Base-by-base conservation (phyloP, 2,888 invertebrate genomes). In the Trypoxylon attenuatum region DNA sequence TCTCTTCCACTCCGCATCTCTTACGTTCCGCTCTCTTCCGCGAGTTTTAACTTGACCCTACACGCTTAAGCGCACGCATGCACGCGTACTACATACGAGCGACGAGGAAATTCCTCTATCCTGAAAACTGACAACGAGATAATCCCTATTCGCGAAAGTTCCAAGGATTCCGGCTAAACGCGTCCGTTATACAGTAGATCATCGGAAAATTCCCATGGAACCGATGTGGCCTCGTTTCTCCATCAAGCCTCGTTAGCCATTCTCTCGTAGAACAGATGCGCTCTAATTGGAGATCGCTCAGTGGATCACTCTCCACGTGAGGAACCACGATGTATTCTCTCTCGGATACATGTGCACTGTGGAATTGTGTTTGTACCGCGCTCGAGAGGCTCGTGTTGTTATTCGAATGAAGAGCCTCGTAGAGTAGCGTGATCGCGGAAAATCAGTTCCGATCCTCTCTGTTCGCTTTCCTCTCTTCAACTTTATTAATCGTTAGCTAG, bases 181-280 rank as follows among this genome's bases (percentile, higher is more conserved):
- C 51, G 55, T 27, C 43, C 33, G 43, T 45, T 68, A n/a, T n/a
- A n/a, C n/a, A n/a, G 59, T 73, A 74, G 71, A 74, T 73, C 73
- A 64, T 53, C 45, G 16, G 52, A 57, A 73, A 52, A 55, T 53
- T 50, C 62, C 74, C 55, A 43, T 51, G 38, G 57, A 73, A 73
- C 73, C 68, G 73, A 73, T 74, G 68, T 54, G 47, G 49, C 55
- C 57, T 42, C 60, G 71, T 64, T 69, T 73, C 73, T 74, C 73
- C 71, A 63, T 68, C 74, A 74, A 71, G 68, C 64, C 73, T 73
- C 74, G 73, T 73, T 73, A 74, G 68, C 61, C 68, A 71, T 73
- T 74, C 74, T 50, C 43, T 47, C 50, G 58, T 60, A 50, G 68
- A 58, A 56, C 52, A 58, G 64, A 68, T 64, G n/a, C 61, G 67